phyloP scores from a whole-genome alignment of 2,797 vertebrate genomes.

The Toxotes lorentzi region DNA sequence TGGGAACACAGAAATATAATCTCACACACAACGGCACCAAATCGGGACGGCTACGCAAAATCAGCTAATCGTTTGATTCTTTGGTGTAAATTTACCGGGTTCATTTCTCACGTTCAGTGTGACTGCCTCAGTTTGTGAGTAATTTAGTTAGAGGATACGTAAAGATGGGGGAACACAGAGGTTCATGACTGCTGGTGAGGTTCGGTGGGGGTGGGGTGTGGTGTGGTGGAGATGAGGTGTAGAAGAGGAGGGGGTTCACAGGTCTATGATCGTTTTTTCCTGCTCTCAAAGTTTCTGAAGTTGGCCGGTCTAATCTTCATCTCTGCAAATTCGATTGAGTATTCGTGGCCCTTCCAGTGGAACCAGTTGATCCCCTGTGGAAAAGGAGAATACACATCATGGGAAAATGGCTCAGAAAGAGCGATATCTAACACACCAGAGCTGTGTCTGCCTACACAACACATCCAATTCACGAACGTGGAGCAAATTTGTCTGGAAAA shows the following conservation, averaged over 20 bases:
- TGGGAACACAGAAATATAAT: conserved; percentile 8
- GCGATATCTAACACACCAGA: background rate
- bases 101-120: conserved; percentile 21
- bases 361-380: conserved; percentile 97
- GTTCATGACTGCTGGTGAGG: background rate
- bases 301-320: conserved; percentile 95
- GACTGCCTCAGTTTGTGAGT: conserved; percentile 34
- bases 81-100: conserved; percentile 40
- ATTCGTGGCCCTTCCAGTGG: conserved; percentile 97
- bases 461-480: background rate
- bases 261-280: conserved; percentile 90
- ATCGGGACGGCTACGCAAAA: conserved; percentile 27
- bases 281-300: conserved; percentile 92
- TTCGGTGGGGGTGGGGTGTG: background rate
- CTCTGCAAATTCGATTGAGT: conserved; percentile 95
- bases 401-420: background rate
- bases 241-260: background rate
- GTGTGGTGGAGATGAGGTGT: conserved; percentile 1
- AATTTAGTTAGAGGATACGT: conserved; percentile 24
- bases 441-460: background rate
- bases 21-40: conserved; percentile 30
- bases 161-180: conserved; percentile 14
- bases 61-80: conserved; percentile 16
- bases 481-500: background rate
- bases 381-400: background rate